Evolutionary conservation across 2,797 vertebrate species (phyloP).

Genomic region (Poecilia velifera): DNA sequence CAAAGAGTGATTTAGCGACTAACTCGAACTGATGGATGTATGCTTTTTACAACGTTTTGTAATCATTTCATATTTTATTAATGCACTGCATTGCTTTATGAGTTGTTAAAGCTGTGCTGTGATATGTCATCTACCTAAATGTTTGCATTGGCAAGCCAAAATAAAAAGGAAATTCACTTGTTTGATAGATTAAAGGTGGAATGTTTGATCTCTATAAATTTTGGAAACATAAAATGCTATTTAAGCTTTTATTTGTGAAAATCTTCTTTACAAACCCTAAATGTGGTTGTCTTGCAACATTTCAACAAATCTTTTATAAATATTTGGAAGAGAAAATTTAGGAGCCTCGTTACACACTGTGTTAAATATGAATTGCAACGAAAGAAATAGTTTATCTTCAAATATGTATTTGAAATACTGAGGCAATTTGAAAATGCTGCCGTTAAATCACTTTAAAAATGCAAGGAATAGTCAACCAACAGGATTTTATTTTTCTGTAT

Average conservation of each 20-base stretch:
- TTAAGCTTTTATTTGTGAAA: not conserved
- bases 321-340: not conserved
- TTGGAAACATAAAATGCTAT: not conserved
- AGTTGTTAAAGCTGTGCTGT: not conserved
- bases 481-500: not conserved
- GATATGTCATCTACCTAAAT: not conserved
- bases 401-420: not conserved
- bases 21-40: conserved; percentile 10
- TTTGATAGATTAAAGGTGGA: not conserved
- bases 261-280: not conserved
- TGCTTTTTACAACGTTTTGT: not conserved
- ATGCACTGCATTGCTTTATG: not conserved
- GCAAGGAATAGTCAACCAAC: not conserved
- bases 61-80: not conserved
- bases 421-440: not conserved
- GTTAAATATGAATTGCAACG: not conserved
- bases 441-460: not conserved
- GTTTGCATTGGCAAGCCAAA: not conserved
- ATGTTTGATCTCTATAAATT: not conserved
- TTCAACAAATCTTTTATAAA: not conserved
- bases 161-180: not conserved
- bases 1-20: conserved; percentile 8
- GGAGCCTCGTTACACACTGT: not conserved
- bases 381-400: not conserved
- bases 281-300: not conserved